phyloP scores from a whole-genome alignment of 2,113 vertebrate genomes.

The Toxostoma redivivum region DNA sequence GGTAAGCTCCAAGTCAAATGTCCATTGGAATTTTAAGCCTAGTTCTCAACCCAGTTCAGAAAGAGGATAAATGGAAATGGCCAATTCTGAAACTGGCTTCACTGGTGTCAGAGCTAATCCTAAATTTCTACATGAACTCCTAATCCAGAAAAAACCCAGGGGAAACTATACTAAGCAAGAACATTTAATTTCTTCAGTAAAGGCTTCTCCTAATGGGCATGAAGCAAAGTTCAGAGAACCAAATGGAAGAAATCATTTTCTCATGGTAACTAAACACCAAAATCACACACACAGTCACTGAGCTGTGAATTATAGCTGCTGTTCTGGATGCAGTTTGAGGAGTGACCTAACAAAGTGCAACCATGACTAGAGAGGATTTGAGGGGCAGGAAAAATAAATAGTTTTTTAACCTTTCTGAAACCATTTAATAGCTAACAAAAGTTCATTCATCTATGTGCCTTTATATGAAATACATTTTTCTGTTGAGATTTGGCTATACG shows the following conservation, averaged over 20 bases:
- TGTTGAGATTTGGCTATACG: neutral
- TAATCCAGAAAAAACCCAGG: neutral
- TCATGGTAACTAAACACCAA: neutral
- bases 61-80: neutral
- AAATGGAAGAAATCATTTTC: neutral
- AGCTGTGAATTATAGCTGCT: neutral
- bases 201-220: neutral
- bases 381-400: neutral
- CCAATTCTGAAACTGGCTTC: neutral
- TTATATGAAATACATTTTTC: neutral
- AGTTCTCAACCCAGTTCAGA: neutral
- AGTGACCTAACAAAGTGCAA: neutral
- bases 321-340: neutral
- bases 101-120: neutral
- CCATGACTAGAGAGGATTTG: neutral
- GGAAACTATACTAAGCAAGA: neutral
- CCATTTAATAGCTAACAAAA: neutral
- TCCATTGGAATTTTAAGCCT: neutral
- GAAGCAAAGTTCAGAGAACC: neutral
- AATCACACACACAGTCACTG: neutral
- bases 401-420: neutral
- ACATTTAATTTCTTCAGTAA: neutral
- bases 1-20: neutral
- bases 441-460: neutral
- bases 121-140: neutral